A percentile compares a stretch with the other conserved stretches of the same genome.
Conservation (phyloP, 1,140 invertebrate genomes). For the Gryllus bimaculatus region DNA sequence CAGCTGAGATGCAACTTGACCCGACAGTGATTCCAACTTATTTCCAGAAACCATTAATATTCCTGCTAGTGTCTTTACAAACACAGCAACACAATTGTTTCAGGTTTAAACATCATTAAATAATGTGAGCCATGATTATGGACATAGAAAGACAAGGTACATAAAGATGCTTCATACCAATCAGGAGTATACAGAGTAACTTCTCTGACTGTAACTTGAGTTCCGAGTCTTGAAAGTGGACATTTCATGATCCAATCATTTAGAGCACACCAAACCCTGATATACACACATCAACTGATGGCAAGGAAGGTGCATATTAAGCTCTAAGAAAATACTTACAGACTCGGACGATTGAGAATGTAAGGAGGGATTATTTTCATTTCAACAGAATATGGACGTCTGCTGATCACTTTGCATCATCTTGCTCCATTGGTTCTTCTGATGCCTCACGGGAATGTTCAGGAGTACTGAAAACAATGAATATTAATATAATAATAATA, state of each 20-base stretch:
- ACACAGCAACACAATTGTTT: no score
- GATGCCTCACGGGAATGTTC: constrained; percentile 59
- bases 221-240: neutral
- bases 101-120: no score
- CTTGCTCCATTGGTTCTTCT: constrained; percentile 76
- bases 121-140: no score
- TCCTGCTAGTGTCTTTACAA: no score
- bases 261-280: neutral
- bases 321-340: neutral
- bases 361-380: neutral
- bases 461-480: constrained; percentile 32
- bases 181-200: neutral
- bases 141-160: no score
- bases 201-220: neutral
- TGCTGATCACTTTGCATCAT: constrained; percentile 39
- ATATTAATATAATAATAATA: neutral
- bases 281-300: neutral
- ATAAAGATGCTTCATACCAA: neutral
- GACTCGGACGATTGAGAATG: neutral
- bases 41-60: no score
- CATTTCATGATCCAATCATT: neutral
- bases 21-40: no score
- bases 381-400: neutral
- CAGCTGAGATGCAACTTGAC: no score
- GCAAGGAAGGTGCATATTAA: neutral